Evolutionary conservation across 2,888 invertebrate genomes (phyloP), one percentile per base, ranked within the genome.

Genomic region (Polia nebulosa): DNA sequence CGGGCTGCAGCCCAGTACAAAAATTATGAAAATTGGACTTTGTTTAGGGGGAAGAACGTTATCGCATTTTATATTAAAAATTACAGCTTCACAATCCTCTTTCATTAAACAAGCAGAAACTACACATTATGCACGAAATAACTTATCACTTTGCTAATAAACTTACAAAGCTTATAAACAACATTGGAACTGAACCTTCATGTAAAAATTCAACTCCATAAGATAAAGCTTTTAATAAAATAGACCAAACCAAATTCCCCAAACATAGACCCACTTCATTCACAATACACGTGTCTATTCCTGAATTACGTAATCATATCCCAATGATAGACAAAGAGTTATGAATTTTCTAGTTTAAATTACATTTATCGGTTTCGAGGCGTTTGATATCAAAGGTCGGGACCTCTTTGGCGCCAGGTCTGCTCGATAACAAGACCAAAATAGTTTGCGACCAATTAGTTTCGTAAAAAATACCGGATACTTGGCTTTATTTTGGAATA

Each of bases 401-500:
- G 85, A 88, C 90, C 90, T 81, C 60, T 68, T 64, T 88, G 90
- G 90, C 90, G 90, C 90, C 90, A 89, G 70, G 80, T 62, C 70
- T 80, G 83, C 75, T 82, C 79, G 85, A 85, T 83, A 83, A 72
- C 64, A 59, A 29, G 53, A 80, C 83, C 58, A 82, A 78, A 80
- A 80, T 83, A 83, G 77, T 80, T 65, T 63, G 72, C 65, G 39
- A 79, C 81, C 85, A 83, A 84, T 85, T 84, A 84, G 62, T 78
- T 78, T 70, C 22, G 56, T 77, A 78, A 72, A 77, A 78, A 81
- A 79, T 65, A 82, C 84, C 86, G 86, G 84, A 87, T 84, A 76
- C 71, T 72, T 78, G 69, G 66, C 61, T 78, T 82, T 77, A 79
- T 78, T 76, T 76, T 65, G 60, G 73, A 65, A 64, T 80, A 79